phyloP scores from a whole-genome alignment of 2,797 vertebrate genomes.

The Gymnothorax javanicus region DNA sequence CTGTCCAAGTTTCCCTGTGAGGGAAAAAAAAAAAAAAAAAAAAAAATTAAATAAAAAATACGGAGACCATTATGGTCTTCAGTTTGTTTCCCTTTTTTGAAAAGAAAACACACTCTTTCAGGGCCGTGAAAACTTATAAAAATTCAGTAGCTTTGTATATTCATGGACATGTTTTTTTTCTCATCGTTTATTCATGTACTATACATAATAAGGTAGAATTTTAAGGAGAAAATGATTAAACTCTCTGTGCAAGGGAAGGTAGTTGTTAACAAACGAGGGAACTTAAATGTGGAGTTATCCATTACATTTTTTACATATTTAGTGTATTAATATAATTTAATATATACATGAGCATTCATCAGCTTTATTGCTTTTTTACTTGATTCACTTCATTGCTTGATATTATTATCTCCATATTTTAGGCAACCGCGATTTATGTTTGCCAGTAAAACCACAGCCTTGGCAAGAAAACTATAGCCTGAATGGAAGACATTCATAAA shows the following conservation, averaged over 20 bases:
- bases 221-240: slow-evolving; percentile 5
- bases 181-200: neutral
- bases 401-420: neutral
- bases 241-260: neutral
- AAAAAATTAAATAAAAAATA: too few relatives aligned
- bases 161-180: neutral
- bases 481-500: neutral
- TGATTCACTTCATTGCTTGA: neutral
- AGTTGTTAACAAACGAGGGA: neutral
- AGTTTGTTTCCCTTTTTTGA: neutral
- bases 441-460: neutral
- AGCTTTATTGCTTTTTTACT: neutral
- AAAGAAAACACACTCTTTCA: neutral
- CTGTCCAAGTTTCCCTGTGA: neutral
- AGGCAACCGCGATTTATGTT: neutral
- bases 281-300: neutral
- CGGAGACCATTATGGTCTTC: neutral
- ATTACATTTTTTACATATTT: neutral
- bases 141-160: neutral
- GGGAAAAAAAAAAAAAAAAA: too few relatives aligned
- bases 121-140: neutral
- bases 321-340: neutral
- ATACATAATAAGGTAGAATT: neutral
- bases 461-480: neutral
- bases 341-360: neutral